Evolutionary conservation across 2,113 vertebrate species (phyloP).

Genomic region (Myiopsitta monachus): DNA sequence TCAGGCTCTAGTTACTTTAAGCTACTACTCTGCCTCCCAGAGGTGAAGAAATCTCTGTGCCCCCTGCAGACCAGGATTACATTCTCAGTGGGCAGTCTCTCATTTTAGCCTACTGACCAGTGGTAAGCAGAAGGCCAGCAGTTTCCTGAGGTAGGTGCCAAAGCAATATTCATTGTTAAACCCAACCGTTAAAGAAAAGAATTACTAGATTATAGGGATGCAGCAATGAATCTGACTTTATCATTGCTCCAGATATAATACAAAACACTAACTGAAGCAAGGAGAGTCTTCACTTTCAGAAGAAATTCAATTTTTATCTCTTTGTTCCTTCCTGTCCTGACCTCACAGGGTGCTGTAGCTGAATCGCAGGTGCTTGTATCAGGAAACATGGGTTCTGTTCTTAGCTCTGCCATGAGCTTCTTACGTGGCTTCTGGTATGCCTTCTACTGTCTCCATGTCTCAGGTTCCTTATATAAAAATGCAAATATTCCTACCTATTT

Average conservation of each 20-base stretch:
- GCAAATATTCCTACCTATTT: conserved; percentile 50
- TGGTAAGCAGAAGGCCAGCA: background rate
- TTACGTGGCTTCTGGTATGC: background rate
- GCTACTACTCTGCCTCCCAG: background rate
- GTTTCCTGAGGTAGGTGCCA: background rate
- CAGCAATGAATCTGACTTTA: background rate
- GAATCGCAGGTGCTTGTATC: conserved; percentile 8
- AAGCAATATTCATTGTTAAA: background rate
- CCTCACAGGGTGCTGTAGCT: background rate
- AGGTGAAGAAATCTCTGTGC: conserved; percentile 28
- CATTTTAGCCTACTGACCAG: background rate
- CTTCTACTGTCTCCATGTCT: background rate
- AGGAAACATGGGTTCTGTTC: conserved; percentile 11
- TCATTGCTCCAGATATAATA: background rate
- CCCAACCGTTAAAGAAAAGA: background rate
- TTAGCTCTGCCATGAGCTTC: background rate
- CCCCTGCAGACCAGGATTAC: conserved; percentile 36
- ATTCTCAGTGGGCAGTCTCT: conserved; percentile 1
- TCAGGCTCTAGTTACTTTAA: background rate
- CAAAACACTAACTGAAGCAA: background rate
- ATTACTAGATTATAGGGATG: background rate
- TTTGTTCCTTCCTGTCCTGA: background rate
- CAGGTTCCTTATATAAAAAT: conserved; percentile 37
- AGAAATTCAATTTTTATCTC: background rate
- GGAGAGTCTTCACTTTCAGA: conserved; percentile 7